Percentiles rank a stretch among this genome's conserved stretches.
Conservation (phyloP, 2,888 invertebrate species). For the Melanostoma mellinum region DNA sequence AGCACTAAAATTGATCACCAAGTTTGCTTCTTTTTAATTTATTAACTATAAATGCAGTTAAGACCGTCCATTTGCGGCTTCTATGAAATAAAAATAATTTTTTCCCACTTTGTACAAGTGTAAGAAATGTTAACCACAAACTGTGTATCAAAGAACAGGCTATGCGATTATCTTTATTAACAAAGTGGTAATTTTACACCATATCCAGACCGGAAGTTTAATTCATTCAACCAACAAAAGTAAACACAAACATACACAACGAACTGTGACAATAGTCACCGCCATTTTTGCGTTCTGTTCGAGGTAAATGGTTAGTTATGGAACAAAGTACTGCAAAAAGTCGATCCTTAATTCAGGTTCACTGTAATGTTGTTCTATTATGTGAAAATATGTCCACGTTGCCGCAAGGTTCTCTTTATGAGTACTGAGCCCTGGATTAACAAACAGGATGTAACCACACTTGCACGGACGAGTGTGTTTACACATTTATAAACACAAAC, state of each 20-base stretch:
- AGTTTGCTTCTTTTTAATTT: too few relatives aligned
- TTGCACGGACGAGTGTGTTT: conserved; percentile 42
- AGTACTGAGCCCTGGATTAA: conserved; percentile 52
- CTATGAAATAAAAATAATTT: too few relatives aligned
- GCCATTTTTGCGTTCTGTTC: conserved; percentile 38
- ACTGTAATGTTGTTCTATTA: conserved; percentile 52
- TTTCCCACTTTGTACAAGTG: too few relatives aligned
- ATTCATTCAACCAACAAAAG: conserved; percentile 31
- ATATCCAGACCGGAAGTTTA: conserved; percentile 35
- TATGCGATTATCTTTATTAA: too few relatives aligned
- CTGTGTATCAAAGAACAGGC: too few relatives aligned
- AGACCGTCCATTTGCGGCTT: too few relatives aligned
- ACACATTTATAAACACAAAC: conserved; percentile 42
- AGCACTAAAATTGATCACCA: too few relatives aligned
- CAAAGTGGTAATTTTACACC: not conserved
- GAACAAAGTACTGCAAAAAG: conserved; percentile 39
- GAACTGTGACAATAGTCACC: conserved; percentile 24
- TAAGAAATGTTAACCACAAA: too few relatives aligned
- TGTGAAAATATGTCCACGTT: conserved; percentile 57
- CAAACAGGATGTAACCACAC: conserved; percentile 58
- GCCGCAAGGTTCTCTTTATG: conserved; percentile 50
- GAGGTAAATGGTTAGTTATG: conserved; percentile 51
- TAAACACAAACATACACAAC: conserved; percentile 6
- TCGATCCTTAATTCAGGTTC: conserved; percentile 52
- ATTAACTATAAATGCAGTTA: too few relatives aligned